Percentiles rank a stretch among this genome's conserved stretches.
phyloP scores from a whole-genome alignment of 2,113 vertebrate genomes.

The Apus apus region DNA sequence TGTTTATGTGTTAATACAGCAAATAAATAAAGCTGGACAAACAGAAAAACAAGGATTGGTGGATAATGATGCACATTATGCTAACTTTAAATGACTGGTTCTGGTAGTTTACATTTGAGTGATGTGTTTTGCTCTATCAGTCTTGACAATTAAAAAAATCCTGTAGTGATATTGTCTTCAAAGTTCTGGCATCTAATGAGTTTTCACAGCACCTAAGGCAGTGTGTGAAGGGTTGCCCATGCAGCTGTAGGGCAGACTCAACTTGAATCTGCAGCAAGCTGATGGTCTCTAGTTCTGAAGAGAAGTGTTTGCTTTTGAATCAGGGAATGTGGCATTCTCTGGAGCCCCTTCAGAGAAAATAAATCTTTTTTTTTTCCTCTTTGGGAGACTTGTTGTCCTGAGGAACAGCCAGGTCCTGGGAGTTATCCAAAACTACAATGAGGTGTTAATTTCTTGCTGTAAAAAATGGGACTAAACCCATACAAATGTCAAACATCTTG shows the following conservation, averaged over 20 bases:
- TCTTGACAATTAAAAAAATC: background rate
- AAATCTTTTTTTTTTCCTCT: background rate
- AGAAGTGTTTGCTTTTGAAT: background rate
- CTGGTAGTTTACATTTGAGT: background rate
- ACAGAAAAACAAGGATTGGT: background rate
- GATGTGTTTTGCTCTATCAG: background rate
- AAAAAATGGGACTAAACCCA: background rate
- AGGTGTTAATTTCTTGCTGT: background rate
- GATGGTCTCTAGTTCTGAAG: background rate
- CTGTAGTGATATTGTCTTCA: background rate
- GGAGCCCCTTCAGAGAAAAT: background rate
- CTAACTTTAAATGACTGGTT: background rate
- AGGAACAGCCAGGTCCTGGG: background rate
- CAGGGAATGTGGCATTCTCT: accelerated
- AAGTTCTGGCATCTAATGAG: background rate
- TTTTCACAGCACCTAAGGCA: background rate
- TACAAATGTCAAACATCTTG: background rate
- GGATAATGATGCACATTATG: background rate
- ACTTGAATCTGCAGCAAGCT: background rate
- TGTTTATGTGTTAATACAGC: background rate
- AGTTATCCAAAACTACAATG: background rate
- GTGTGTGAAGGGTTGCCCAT: background rate
- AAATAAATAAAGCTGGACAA: background rate
- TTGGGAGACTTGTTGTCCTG: background rate
- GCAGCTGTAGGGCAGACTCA: background rate